Conservation (phyloP, 2,888 invertebrate species). For the Sialis fuliginosa region DNA sequence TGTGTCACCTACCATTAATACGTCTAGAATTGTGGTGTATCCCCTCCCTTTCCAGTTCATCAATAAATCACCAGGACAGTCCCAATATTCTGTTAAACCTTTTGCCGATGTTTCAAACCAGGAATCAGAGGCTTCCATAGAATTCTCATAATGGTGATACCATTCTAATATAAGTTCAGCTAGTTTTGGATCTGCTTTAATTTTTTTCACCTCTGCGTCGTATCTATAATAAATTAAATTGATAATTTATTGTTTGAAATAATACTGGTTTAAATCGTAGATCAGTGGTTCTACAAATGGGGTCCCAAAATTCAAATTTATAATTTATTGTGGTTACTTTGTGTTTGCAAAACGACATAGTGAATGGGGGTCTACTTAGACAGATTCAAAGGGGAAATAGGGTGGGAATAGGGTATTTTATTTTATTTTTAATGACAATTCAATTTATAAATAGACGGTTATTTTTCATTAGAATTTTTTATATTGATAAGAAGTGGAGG, state of each 20-base stretch:
- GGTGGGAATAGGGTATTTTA: too few species aligned
- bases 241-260: too few species aligned
- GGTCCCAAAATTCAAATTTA: background rate
- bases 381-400: too few species aligned
- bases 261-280: too few species aligned
- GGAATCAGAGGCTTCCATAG: constrained; percentile 38
- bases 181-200: constrained; percentile 8
- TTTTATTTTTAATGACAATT: too few species aligned
- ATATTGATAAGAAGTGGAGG: too few species aligned
- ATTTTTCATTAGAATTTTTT: too few species aligned
- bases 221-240: too few species aligned
- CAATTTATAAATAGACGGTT: too few species aligned
- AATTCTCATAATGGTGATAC: constrained; percentile 19
- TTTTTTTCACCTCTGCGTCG: too few species aligned
- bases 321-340: background rate
- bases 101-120: constrained; percentile 49
- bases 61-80: constrained; percentile 49
- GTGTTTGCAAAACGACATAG: background rate
- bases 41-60: constrained; percentile 61
- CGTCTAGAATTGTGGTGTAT: constrained; percentile 44
- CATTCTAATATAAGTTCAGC: constrained; percentile 17
- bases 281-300: too few species aligned
- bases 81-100: constrained; percentile 41
- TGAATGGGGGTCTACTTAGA: too few species aligned
- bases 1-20: constrained; percentile 37